phyloP scores from a whole-genome alignment of 1,140 invertebrate species.

The Micrasema minimum region DNA sequence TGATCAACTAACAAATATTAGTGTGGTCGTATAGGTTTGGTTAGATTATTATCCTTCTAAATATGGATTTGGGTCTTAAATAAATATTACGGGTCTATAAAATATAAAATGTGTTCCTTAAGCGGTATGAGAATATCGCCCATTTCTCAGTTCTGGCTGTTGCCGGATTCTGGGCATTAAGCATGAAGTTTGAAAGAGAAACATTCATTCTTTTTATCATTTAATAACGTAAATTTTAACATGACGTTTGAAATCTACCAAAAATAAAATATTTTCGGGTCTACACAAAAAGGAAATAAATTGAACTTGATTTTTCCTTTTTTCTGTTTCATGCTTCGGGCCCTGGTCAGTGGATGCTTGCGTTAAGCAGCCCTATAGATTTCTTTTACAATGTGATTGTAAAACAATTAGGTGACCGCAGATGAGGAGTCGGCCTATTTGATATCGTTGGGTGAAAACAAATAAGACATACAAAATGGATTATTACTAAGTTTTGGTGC shows the following conservation, averaged over 20 bases:
- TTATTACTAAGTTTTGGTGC: conserved; percentile 13
- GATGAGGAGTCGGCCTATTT: conserved; percentile 29
- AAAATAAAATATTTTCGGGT: too few relatives aligned
- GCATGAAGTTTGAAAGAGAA: too few relatives aligned
- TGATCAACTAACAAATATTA: conserved; percentile 9
- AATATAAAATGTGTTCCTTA: conserved; percentile 34
- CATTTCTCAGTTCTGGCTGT: background rate
- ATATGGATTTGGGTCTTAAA: conserved; percentile 38
- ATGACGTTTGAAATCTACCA: too few relatives aligned
- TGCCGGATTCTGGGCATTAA: background rate
- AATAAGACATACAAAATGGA: conserved; percentile 39
- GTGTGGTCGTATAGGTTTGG: conserved; percentile 3
- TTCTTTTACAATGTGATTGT: conserved; percentile 27
- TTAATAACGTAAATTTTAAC: too few relatives aligned
- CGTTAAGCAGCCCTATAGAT: too few relatives aligned
- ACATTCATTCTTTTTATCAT: too few relatives aligned
- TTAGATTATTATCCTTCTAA: conserved; percentile 22
- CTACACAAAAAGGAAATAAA: too few relatives aligned
- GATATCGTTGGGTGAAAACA: conserved; percentile 35
- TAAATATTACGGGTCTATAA: conserved; percentile 29
- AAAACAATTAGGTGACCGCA: conserved; percentile 39
- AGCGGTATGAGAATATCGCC: background rate
- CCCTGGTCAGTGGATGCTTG: too few relatives aligned
- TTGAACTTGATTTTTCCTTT: too few relatives aligned
- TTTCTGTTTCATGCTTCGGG: too few relatives aligned